phyloP scores from a whole-genome alignment of 2,113 vertebrate species.

The Silurus asotus region DNA sequence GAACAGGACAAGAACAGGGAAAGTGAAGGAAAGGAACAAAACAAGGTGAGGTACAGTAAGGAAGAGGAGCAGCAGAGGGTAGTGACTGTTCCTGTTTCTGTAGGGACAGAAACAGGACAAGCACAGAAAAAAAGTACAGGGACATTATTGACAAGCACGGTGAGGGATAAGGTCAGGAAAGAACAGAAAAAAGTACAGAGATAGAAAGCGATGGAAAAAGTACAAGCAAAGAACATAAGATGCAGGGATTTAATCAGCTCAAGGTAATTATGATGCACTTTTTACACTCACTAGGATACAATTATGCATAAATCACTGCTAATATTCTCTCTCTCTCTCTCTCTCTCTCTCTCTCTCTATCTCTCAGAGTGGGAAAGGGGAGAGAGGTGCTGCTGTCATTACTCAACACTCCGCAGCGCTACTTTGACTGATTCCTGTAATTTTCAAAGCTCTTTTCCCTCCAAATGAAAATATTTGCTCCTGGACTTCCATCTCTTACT shows the following conservation, averaged over 20 bases:
- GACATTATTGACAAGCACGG: too few relatives aligned
- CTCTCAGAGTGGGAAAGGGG: neutral
- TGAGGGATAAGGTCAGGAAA: too few relatives aligned
- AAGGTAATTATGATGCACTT: slow-evolving; percentile 60
- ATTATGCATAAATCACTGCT: slow-evolving; percentile 58
- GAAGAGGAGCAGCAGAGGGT: too few relatives aligned
- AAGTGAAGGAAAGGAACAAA: too few relatives aligned
- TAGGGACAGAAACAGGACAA: too few relatives aligned
- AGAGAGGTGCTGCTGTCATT: slow-evolving; percentile 51
- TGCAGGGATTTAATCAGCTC: slow-evolving; percentile 75
- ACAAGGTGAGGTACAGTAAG: too few relatives aligned
- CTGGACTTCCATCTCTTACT: slow-evolving; percentile 56
- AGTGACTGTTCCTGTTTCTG: too few relatives aligned
- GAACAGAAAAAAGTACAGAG: too few relatives aligned
- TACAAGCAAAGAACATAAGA: too few relatives aligned
- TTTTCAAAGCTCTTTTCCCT: slow-evolving; percentile 54
- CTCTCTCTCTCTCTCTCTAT: neutral
- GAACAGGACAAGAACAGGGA: too few relatives aligned
- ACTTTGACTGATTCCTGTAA: slow-evolving; percentile 66
- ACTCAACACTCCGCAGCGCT: slow-evolving; percentile 54
- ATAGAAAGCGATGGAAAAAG: too few relatives aligned
- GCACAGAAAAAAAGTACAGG: too few relatives aligned
- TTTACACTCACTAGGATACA: slow-evolving; percentile 62
- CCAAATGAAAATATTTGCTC: slow-evolving; percentile 68
- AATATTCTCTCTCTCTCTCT: neutral